Evolutionary conservation across 2,797 vertebrate species (phyloP).

Genomic region (Knipowitschia caucasica): DNA sequence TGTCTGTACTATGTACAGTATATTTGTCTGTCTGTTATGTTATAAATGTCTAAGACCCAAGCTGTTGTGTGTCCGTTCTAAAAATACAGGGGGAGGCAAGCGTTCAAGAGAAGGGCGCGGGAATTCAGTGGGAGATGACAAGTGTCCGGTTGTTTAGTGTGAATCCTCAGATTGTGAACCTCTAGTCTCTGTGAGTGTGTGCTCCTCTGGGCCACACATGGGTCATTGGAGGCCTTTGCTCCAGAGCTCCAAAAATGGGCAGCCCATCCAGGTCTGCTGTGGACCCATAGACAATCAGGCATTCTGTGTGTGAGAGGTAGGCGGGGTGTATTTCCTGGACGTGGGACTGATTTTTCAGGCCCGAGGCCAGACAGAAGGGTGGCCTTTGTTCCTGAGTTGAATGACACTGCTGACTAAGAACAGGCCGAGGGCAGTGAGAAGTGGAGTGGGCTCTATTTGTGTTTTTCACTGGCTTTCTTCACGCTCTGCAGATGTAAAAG

Average conservation of each 20-base stretch:
- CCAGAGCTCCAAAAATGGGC: slow-evolving; percentile 76
- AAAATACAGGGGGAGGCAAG: slow-evolving; percentile 21
- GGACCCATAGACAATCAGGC: slow-evolving; percentile 67
- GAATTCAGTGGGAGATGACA: slow-evolving; percentile 45
- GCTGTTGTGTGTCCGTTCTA: slow-evolving; percentile 38
- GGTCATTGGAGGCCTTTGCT: slow-evolving; percentile 54
- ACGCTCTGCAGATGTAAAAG: slow-evolving; percentile 52
- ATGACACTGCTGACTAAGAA: slow-evolving; percentile 71
- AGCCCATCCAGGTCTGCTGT: slow-evolving; percentile 72
- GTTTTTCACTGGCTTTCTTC: slow-evolving; percentile 53
- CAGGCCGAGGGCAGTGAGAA: slow-evolving; percentile 50
- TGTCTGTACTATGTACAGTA: no score
- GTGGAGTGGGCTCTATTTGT: slow-evolving; percentile 55
- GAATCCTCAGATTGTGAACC: slow-evolving; percentile 54
- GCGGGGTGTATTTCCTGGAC: slow-evolving; percentile 77
- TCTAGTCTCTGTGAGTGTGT: slow-evolving; percentile 34
- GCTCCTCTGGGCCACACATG: slow-evolving; percentile 52
- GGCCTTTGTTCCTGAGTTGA: slow-evolving; percentile 73
- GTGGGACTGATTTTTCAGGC: slow-evolving; percentile 76
- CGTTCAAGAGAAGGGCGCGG: slow-evolving; percentile 21
- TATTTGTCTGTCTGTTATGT: slow-evolving; percentile 33
- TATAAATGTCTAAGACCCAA: no score
- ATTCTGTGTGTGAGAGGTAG: slow-evolving; percentile 66
- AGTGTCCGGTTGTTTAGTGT: slow-evolving; percentile 60
- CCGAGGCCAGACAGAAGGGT: slow-evolving; percentile 74